Evolutionary conservation across 1,140 invertebrate species (phyloP).

Genomic region (Wasmannia auropunctata): DNA sequence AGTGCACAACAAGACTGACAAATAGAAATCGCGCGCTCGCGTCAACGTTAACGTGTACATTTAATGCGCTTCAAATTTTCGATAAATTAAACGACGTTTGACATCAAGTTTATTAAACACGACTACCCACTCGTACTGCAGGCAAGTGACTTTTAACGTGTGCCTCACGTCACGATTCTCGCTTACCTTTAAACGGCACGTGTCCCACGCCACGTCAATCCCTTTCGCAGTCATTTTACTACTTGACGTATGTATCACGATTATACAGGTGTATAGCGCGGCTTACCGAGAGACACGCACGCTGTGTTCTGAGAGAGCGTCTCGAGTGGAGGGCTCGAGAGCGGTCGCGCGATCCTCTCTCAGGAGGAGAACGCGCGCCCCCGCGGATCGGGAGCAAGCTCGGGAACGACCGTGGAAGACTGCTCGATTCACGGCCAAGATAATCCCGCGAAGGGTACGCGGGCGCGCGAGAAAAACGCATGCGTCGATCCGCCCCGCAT

Average conservation of each 20-base stretch:
- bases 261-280: neutral
- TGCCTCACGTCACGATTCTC: neutral
- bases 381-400: conserved; percentile 36
- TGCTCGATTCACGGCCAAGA: conserved; percentile 71
- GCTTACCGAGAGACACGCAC: neutral
- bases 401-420: conserved; percentile 60
- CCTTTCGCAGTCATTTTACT: neutral
- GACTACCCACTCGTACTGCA: neutral
- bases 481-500: conserved; percentile 62
- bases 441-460: conserved; percentile 65
- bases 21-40: neutral
- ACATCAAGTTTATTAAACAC: neutral
- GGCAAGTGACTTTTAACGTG: neutral
- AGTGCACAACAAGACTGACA: neutral
- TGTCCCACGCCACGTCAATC: neutral
- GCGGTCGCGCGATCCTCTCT: neutral
- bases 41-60: neutral
- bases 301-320: neutral
- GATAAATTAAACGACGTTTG: neutral
- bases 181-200: conserved; percentile 26
- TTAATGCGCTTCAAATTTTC: neutral
- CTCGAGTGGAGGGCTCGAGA: neutral
- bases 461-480: conserved; percentile 65
- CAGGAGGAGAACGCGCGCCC: neutral
- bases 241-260: neutral